Percentiles rank a stretch among this genome's conserved stretches.
Evolutionary conservation across 2,888 invertebrate species (phyloP).

Genomic region (Phanerotoma sp.): DNA sequence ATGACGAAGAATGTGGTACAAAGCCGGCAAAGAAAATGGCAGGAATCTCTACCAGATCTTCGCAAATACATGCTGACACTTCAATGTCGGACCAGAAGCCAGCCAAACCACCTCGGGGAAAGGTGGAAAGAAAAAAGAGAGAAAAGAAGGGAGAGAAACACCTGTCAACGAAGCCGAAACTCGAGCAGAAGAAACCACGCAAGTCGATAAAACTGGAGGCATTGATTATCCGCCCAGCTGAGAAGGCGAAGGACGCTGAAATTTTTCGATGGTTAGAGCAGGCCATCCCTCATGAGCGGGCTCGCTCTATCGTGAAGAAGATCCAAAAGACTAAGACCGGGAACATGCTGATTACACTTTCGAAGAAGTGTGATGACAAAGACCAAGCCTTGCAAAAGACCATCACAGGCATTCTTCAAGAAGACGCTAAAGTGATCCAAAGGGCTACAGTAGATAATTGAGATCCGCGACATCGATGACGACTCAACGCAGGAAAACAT

Average conservation of each 20-base stretch:
- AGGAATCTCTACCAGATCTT: too few relatives aligned
- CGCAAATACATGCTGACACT: too few relatives aligned
- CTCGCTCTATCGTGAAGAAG: slow-evolving; percentile 5
- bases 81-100: too few relatives aligned
- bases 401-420: background rate
- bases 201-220: slow-evolving; percentile 14
- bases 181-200: slow-evolving; percentile 2
- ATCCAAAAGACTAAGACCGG: slow-evolving; percentile 16
- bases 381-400: slow-evolving; percentile 8
- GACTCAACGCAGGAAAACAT: slow-evolving; percentile 22
- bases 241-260: slow-evolving; percentile 24
- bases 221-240: slow-evolving; percentile 13
- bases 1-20: too few relatives aligned
- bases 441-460: slow-evolving; percentile 18
- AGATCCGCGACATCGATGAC: slow-evolving; percentile 28
- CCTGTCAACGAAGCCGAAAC: background rate
- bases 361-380: background rate
- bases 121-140: too few relatives aligned
- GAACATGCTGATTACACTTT: slow-evolving; percentile 16
- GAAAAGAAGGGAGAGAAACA: too few relatives aligned
- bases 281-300: slow-evolving; percentile 13
- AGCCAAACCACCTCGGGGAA: too few relatives aligned
- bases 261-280: slow-evolving; percentile 13
- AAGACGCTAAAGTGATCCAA: slow-evolving; percentile 18
- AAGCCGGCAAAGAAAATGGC: too few relatives aligned